Evolutionary conservation across 2,113 vertebrate species (phyloP), one percentile per base, ranked within the genome.

Genomic region (Rhinichthys klamathensis): DNA sequence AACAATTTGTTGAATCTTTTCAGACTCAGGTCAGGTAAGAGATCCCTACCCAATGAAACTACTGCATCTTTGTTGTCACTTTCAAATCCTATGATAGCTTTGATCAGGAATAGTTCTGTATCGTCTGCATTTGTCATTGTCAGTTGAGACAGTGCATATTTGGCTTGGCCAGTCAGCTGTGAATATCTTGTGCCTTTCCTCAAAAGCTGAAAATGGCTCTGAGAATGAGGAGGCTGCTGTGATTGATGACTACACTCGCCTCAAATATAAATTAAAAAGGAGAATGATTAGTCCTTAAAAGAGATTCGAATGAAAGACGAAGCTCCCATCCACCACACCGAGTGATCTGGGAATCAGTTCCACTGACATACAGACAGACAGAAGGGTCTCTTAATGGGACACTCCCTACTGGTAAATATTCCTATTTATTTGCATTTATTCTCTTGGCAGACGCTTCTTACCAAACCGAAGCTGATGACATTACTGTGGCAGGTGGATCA

Each of bases 161-260:
- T 74, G 83, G 49, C 77, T 84, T 70, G 72, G 82, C 49, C 85
- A 75, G 80, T 86, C 69, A 82, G 60, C 67, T 82, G 70, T 84
- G 80, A 72, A 86, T 80, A 85, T 86, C 27, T 80, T 69, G 77
- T 80, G 82, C 44, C 74, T 73, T 82, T 67, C 84, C 84, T 88
- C 80, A 86, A 78, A 86, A 81, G 49, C 25, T 74, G 46, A 80
- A 70, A 76, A 51, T n/a, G 61, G 21, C 77, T 65, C 44, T 51
- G 67, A 86, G 83, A 84, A 69, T 6, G 38, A 77, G 69, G 41
- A 81, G 18, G 77, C 61, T 69, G 77, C 85, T 84, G 61, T 88
- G 82, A 88, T 70, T 86, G 87, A 88, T 86, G 82, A 86, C 85
- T 84, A n/a, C 35, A 60, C 82, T 88, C 77, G n/a, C n/a, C 54